These are phyloP conservation scores for Eidolon helvum DNA, from an alignment of 2,113 vertebrate genomes.

Conservation along the genomic window DNA sequence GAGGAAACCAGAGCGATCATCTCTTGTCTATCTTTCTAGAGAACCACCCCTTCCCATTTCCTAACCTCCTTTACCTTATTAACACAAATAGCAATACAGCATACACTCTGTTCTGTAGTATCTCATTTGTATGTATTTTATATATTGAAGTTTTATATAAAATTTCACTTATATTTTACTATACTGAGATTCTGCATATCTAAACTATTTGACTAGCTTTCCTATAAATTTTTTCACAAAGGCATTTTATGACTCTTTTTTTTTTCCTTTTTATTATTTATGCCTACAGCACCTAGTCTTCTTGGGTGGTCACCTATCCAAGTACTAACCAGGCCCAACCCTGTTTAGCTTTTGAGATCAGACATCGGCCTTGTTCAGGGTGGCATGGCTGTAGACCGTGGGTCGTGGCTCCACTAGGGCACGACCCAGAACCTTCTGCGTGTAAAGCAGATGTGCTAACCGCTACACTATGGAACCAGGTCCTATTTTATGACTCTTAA, in stretches of 20 bases:
- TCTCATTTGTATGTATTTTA: not conserved
- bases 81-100: not conserved
- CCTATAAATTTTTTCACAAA: not conserved
- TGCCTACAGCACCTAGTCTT: too few species aligned
- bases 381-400: too few species aligned
- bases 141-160: not conserved
- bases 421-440: too few species aligned
- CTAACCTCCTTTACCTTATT: not conserved
- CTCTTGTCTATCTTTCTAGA: not conserved
- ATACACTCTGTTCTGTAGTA: not conserved
- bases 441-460: too few species aligned
- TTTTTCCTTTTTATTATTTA: too few species aligned
- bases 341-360: too few species aligned
- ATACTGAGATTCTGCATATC: too few species aligned
- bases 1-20: not conserved
- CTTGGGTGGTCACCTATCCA: too few species aligned
- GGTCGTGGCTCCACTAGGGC: too few species aligned
- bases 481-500: not conserved
- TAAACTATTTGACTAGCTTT: not conserved
- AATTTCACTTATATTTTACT: not conserved
- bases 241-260: not conserved
- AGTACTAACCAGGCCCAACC: too few species aligned
- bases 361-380: too few species aligned
- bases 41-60: not conserved
- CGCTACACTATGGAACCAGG: too few species aligned